Evolutionary conservation across 2,113 vertebrate genomes (phyloP), one percentile per base, ranked within the genome.

Genomic region (Callipepla squamata): DNA sequence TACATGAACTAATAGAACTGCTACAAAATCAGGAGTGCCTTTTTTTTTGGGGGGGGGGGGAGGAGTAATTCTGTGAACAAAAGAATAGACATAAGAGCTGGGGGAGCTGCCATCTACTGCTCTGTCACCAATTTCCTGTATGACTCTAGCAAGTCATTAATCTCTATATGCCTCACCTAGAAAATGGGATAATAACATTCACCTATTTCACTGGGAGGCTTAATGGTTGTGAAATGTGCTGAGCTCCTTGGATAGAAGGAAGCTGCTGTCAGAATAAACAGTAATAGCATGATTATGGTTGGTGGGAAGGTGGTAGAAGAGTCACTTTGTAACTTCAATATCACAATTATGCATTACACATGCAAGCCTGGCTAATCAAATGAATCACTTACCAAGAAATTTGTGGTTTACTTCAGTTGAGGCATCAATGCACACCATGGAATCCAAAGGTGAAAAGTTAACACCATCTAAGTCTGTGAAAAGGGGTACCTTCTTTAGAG

Each of bases 151-250:
- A 87, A 89, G 55, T 57, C 57, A 83, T 76, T 87, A 89, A 92
- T 89, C 63, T 87, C 75, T 67, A 63, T 85, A 82, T 65, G 76
- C 36, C 91, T 94, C 95, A 94, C 88, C 87, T 83, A 89, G 82
- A 94, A 96, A 96, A 92, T 82, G 30, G 67, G 89, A 94, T 92
- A 94, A 96, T 96, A 68, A 67, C 65, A 92, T 89, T 94, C 87
- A 96, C 77, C 85, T 91, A 78, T 91, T 94, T 92, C 94, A 90
- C 51, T 80, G 79, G 44, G 48, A 93, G 68, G 82, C 44, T 92
- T 91, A 94, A 72, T 94, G 47, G 40, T 90, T 96, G 72, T 80
- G 87, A 96, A 96, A 95, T 94, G n/a, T 88, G 89, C 89, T 96
- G 94, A 96, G 89, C 87, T 91, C 55, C 79, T 85, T 20, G 65